A percentile compares a stretch with the other conserved stretches of the same genome.
These are phyloP conservation scores for Cephus rjabovi DNA, from an alignment of 2,888 invertebrate species.

Conservation along the genomic window DNA sequence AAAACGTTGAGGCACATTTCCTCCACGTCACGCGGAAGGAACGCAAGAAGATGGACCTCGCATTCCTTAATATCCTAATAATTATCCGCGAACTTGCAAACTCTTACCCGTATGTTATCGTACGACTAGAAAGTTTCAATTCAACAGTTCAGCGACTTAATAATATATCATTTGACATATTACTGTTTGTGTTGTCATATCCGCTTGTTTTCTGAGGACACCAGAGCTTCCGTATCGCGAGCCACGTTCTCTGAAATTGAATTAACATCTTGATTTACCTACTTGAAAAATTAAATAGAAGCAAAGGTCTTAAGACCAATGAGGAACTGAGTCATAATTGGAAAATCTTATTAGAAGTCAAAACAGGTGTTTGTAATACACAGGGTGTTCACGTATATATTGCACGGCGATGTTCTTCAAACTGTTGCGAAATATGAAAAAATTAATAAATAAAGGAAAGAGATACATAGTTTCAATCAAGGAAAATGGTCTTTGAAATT, in stretches of 20 bases:
- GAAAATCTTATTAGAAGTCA: neutral
- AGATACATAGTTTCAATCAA: neutral
- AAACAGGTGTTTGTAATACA: neutral
- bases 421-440: neutral
- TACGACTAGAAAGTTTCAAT: constrained; percentile 52
- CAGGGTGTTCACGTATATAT: neutral
- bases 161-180: constrained; percentile 26
- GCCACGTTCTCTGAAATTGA: constrained; percentile 46
- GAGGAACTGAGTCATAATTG: neutral
- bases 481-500: neutral
- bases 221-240: constrained; percentile 39
- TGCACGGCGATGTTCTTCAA: neutral
- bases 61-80: constrained; percentile 2
- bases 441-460: neutral
- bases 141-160: constrained; percentile 23
- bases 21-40: constrained; percentile 20
- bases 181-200: constrained; percentile 33
- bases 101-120: constrained; percentile 28
- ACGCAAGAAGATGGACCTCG: constrained; percentile 16
- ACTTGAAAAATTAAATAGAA: neutral
- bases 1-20: no score
- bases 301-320: neutral
- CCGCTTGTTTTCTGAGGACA: constrained; percentile 42
- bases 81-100: constrained; percentile 25
- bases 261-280: constrained; percentile 9